Percentiles rank a stretch among this genome's conserved stretches.
These are phyloP conservation scores for Temnothorax curvispinosus DNA, from an alignment of 1,140 invertebrate species.

Conservation along the genomic window DNA sequence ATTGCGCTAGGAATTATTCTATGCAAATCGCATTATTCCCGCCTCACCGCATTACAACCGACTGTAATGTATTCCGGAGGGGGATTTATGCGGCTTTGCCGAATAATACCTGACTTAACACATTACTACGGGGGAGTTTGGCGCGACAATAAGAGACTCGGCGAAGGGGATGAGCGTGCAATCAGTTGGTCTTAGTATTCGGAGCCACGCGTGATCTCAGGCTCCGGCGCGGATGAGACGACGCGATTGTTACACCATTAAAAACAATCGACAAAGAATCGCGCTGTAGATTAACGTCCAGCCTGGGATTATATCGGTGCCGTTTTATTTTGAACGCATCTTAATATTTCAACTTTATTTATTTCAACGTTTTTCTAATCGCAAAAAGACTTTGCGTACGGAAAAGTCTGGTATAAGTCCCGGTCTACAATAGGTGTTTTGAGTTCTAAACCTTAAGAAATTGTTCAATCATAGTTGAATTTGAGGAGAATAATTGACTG, in stretches of 20 bases:
- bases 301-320: neutral
- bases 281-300: no score
- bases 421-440: no score
- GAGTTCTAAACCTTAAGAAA: no score
- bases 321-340: neutral
- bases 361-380: neutral
- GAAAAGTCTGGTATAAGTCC: neutral
- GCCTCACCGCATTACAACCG: conserved; percentile 62
- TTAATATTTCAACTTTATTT: neutral
- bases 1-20: conserved; percentile 61
- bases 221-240: neutral
- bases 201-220: neutral
- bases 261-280: neutral
- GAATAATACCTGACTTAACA: conserved; percentile 68
- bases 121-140: conserved; percentile 59
- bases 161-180: neutral
- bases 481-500: no score
- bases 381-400: neutral
- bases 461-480: no score
- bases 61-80: conserved; percentile 60
- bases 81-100: conserved; percentile 63
- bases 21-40: conserved; percentile 68
- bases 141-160: conserved; percentile 57
- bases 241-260: neutral
- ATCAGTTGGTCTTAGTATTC: conserved; percentile 57